Evolutionary conservation across 2,113 vertebrate genomes (phyloP), one percentile per base, ranked within the genome.

Genomic region (Malurus alboscapulatus): DNA sequence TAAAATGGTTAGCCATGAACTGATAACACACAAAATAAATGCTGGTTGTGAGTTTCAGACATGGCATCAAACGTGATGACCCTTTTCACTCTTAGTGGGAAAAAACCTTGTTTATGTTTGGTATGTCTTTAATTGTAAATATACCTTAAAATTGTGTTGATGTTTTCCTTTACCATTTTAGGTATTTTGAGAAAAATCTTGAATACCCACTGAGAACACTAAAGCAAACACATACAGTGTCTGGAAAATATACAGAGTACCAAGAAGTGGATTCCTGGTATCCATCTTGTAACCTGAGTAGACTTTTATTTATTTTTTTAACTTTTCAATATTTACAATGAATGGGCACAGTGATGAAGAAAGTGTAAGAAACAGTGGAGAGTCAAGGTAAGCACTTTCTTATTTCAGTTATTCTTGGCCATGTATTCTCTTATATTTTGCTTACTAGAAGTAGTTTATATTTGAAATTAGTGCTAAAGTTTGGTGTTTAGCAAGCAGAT

Each of bases 331-430:
- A 96, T 96, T 97, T 98, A 98, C 97, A 97, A 99, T 99, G 99
- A 99, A 99, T 98, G 99, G 98, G 94, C 99, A 99, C 91, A 99
- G 98, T 96, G 99, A 99, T 97, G 98, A 99, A 94, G 99, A 99
- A 97, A 99, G 98, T 94, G 91, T 98, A 96, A 99, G 98, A 98
- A 99, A 99, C 97, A 99, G 98, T 96, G 99, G 98, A 94, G 99
- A 99, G 94, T 99, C 99, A 96, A 99, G 99, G 99, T 99, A 98
- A 96, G 73, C 6, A 18, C 11, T 73, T 75, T 8, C 4, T 71
- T 18, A 14, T 93, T 85, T 96, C 10, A 68, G 17, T 86, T 86
- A 30, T 53, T 62, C 36, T 80, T 55, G 9, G 3, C 12, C 92
- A 3, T 62, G 3, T 82, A 6, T 59, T 84, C 14, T 80, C 4